Evolutionary conservation across 2,797 vertebrate species (phyloP).

Genomic region (Enteromius thamalakanensis): DNA sequence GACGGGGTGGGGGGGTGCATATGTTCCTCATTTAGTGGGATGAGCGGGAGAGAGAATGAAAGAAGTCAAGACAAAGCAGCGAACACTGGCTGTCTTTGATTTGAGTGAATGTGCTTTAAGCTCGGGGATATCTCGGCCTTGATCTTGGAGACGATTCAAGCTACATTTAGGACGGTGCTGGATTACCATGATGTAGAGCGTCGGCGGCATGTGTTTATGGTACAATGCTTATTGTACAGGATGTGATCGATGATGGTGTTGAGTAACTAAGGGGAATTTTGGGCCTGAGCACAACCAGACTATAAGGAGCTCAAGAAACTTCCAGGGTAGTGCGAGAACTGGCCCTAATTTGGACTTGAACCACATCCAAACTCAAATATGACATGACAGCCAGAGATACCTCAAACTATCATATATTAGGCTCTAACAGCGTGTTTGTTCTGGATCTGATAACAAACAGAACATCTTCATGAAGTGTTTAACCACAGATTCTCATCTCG

Average conservation of each 20-base stretch:
- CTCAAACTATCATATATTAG: slow-evolving; percentile 13
- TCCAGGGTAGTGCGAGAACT: background rate
- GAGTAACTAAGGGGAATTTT: slow-evolving; percentile 30
- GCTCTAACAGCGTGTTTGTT: slow-evolving; percentile 29
- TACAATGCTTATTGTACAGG: slow-evolving; percentile 43
- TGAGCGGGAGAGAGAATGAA: slow-evolving; percentile 29
- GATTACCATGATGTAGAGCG: slow-evolving; percentile 56
- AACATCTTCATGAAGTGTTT: slow-evolving; percentile 1
- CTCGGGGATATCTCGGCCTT: slow-evolving; percentile 53
- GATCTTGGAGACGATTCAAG: slow-evolving; percentile 56
- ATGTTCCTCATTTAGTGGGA: slow-evolving; percentile 48
- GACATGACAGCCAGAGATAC: slow-evolving; percentile 23
- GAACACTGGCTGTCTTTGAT: slow-evolving; percentile 57
- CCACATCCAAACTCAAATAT: background rate
- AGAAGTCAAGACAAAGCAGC: slow-evolving; percentile 37
- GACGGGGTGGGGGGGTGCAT: slow-evolving; percentile 9
- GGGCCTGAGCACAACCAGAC: background rate
- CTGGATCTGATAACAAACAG: slow-evolving; percentile 20
- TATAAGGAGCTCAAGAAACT: slow-evolving; percentile 7
- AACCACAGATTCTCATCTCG: background rate
- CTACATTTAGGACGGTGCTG: slow-evolving; percentile 46
- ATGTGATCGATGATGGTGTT: slow-evolving; percentile 33
- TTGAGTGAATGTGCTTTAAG: slow-evolving; percentile 48
- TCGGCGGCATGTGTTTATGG: slow-evolving; percentile 52
- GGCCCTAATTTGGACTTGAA: slow-evolving; percentile 15